Percentiles rank a stretch among this genome's conserved stretches.
Evolutionary conservation across 2,888 invertebrate genomes (phyloP).

Genomic region (Microplitis manilae): DNA sequence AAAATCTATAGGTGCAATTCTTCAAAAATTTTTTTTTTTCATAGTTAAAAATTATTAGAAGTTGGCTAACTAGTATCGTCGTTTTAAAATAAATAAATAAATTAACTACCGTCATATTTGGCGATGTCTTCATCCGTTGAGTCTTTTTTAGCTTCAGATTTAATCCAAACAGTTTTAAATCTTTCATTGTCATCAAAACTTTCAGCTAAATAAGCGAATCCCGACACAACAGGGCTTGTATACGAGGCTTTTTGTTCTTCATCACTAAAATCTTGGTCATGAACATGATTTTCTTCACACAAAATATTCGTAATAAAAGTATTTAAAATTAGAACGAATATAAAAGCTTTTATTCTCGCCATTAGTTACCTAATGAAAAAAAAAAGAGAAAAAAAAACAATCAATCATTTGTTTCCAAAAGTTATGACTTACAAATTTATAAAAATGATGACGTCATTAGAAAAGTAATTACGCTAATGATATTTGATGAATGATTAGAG

Average conservation of each 20-base stretch:
- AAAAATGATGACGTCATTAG: slow-evolving; percentile 4
- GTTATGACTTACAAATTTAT: slow-evolving; percentile 6
- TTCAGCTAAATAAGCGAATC: slow-evolving; percentile 83
- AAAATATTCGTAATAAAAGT: slow-evolving; percentile 39
- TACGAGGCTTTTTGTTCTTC: slow-evolving; percentile 71
- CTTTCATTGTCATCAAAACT: slow-evolving; percentile 85
- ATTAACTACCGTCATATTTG: slow-evolving; percentile 88
- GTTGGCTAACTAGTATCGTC: not conserved
- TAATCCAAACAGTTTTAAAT: slow-evolving; percentile 87
- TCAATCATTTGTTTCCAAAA: not conserved
- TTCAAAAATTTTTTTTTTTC: too few species aligned
- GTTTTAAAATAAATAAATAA: not conserved
- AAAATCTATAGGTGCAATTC: too few species aligned
- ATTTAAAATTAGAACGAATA: slow-evolving; percentile 51
- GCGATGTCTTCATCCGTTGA: slow-evolving; percentile 89
- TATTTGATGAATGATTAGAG: slow-evolving; percentile 1
- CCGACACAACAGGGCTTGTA: slow-evolving; percentile 79
- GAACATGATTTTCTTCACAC: slow-evolving; percentile 53
- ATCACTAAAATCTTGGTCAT: slow-evolving; percentile 51
- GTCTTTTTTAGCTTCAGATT: slow-evolving; percentile 93
- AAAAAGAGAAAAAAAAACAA: slow-evolving; percentile 30
- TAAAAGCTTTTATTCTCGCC: slow-evolving; percentile 56
- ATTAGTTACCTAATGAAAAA: slow-evolving; percentile 58
- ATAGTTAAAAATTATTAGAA: not conserved
- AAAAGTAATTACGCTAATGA: slow-evolving; percentile 9